These are phyloP conservation scores for Pherbina coryleti DNA, from an alignment of 2,888 invertebrate genomes.

Conservation along the genomic window DNA sequence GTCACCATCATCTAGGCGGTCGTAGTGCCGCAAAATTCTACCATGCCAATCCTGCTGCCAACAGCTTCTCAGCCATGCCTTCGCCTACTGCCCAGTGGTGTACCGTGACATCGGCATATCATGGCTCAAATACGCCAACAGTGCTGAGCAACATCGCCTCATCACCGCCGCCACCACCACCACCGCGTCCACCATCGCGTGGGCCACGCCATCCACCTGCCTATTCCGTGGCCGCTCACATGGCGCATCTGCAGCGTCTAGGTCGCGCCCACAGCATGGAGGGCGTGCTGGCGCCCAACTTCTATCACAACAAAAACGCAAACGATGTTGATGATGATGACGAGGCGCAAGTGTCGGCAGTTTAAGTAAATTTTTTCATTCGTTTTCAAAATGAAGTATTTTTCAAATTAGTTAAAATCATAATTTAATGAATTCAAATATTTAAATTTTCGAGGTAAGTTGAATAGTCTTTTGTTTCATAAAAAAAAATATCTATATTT, in stretches of 20 bases:
- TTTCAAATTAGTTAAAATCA: neutral
- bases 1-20: conserved; percentile 24
- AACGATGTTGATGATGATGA: conserved; percentile 49
- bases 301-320: conserved; percentile 21
- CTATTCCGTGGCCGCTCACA: conserved; percentile 88
- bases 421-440: neutral
- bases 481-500: too few relatives aligned
- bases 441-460: neutral
- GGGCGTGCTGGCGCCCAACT: conserved; percentile 75
- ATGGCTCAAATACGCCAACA: neutral
- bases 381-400: neutral
- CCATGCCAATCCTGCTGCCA: neutral
- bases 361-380: conserved; percentile 42
- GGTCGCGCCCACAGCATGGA: conserved; percentile 89
- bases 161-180: conserved; percentile 45
- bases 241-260: conserved; percentile 84
- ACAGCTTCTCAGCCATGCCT: conserved; percentile 14
- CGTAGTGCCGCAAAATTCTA: conserved; percentile 3
- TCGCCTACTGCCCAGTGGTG: conserved; percentile 12
- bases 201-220: conserved; percentile 77
- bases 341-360: conserved; percentile 55
- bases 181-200: conserved; percentile 31
- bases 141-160: conserved; percentile 31
- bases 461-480: neutral
- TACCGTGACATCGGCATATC: conserved; percentile 1